Evolutionary conservation across 2,888 invertebrate species (phyloP).

Genomic region (Trichopria drosophilae): DNA sequence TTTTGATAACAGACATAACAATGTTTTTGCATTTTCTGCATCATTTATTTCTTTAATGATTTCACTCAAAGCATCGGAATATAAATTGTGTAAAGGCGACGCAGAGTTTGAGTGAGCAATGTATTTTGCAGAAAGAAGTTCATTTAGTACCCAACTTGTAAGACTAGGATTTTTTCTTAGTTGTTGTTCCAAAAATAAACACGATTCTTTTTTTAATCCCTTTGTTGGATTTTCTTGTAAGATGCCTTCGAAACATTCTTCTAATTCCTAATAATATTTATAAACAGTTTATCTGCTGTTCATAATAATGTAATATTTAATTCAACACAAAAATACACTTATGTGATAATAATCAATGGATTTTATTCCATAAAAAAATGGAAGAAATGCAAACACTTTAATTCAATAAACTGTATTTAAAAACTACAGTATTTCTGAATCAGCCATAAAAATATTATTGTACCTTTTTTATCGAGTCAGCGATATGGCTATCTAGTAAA

Average conservation of each 20-base stretch:
- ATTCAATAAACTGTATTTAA: conserved; percentile 1
- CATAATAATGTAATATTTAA: neutral
- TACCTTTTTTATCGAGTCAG: conserved; percentile 35
- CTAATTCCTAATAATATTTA: conserved; percentile 38
- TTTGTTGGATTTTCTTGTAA: conserved; percentile 23
- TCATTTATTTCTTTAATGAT: conserved; percentile 38
- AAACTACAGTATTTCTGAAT: neutral
- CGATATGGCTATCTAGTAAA: conserved; percentile 34
- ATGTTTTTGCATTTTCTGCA: conserved; percentile 29
- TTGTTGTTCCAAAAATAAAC: conserved; percentile 59
- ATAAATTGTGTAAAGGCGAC: conserved; percentile 45
- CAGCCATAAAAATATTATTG: neutral
- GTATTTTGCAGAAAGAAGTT: conserved; percentile 45
- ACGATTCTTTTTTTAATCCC: conserved; percentile 51
- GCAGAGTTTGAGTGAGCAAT: conserved; percentile 36
- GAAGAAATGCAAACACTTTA: neutral
- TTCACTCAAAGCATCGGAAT: conserved; percentile 38
- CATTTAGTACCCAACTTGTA: conserved; percentile 47
- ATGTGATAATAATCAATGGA: conserved; percentile 4
- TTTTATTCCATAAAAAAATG: conserved; percentile 2
- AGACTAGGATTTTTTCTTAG: conserved; percentile 58
- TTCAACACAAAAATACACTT: no score
- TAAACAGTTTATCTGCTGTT: neutral
- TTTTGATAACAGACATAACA: conserved; percentile 49
- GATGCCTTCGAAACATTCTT: conserved; percentile 37